phyloP scores from a whole-genome alignment of 2,113 vertebrate genomes.

The Urocolius indicus region DNA sequence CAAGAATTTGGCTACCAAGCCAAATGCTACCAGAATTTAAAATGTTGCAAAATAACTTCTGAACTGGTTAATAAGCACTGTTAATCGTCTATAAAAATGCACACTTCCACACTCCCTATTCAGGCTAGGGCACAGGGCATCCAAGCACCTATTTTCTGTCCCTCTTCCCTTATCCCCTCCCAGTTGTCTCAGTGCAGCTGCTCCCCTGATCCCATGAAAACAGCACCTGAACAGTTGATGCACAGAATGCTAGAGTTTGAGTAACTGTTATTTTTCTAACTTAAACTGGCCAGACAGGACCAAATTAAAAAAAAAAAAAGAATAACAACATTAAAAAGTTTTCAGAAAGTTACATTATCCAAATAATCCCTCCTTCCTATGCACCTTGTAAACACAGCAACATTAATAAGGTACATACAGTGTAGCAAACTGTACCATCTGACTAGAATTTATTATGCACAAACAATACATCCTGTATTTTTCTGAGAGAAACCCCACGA shows the following conservation, averaged over 20 bases:
- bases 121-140: rapidly evolving
- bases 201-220: background rate
- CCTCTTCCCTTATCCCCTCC: background rate
- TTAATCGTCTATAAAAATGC: rapidly evolving
- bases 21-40: background rate
- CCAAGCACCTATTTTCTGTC: background rate
- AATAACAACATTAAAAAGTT: background rate
- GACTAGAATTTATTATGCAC: background rate
- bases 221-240: background rate
- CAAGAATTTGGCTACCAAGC: too few relatives aligned
- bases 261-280: background rate
- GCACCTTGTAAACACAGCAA: background rate
- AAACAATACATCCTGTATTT: background rate
- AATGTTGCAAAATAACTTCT: background rate
- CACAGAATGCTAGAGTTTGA: background rate
- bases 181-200: background rate
- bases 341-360: background rate
- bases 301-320: background rate
- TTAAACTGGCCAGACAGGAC: background rate
- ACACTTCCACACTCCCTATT: background rate
- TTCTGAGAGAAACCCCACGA: background rate
- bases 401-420: background rate
- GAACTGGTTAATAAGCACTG: background rate
- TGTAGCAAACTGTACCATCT: background rate
- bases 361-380: background rate